Evolutionary conservation across 2,888 invertebrate genomes (phyloP), one percentile per base, ranked within the genome.

Genomic region (Acleris literana): DNA sequence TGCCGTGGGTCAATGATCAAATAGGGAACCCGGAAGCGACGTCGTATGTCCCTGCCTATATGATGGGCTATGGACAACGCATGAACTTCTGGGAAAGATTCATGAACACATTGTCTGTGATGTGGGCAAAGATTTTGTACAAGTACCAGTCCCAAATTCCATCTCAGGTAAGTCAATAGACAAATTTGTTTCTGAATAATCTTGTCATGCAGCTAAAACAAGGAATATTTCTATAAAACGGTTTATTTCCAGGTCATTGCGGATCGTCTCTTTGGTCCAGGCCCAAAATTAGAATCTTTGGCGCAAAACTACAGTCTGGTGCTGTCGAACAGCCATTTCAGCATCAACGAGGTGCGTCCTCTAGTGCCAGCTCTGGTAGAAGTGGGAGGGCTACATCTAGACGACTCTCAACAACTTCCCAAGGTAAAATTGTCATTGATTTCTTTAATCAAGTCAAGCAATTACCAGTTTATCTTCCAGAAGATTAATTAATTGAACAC

Each of bases 1-100:
- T 94, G 49, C 94, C 94, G 0, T 94, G 94, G 94, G 86, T 92
- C 5, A 91, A 92, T 64, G 91, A 92, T 39, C 90, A 93, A 63
- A 77, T 94, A 52, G 94, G 93, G 1, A 94, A 93, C 72, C 94
- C 94, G 6, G 93, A 94, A 69, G 92, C 93, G 54, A 92, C 94
- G 0, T 84, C 94, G 1, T 94, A 94, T 69, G 91, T 94, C 52
- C 93, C 94, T 0, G 92, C 91, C 25, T 94, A 94, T 72, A 93
- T 94, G 87, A 84, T 90, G 71, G 86, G 92, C 5, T 93, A 82
- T 69, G 90, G 90, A 20, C 88, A 93, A 65, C 80, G 82, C 44
- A 94, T 94, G 94, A 85, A 75, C 7, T 76, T 93, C 20, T 89
- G 84, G 79, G 88, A 94, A 74, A 81, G 94, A 74, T 78, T 93